phyloP scores from a whole-genome alignment of 2,888 invertebrate genomes.

The Gastracanthus pulcherrimus region DNA sequence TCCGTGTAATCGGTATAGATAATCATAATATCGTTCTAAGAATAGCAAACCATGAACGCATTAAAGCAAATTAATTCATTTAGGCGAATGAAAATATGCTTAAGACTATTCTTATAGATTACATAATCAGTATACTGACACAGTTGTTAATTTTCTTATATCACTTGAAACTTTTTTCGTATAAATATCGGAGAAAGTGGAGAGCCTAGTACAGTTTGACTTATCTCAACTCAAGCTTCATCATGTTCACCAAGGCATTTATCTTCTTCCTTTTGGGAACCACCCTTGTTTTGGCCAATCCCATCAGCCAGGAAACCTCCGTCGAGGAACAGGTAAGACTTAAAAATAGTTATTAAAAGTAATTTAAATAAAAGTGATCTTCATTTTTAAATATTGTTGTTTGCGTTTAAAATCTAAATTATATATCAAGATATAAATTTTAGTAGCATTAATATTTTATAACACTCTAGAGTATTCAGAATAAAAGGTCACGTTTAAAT shows the following conservation, averaged over 20 bases:
- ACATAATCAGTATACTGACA: not conserved
- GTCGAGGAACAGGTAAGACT: not conserved
- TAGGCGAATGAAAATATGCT: not conserved
- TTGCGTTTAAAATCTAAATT: not conserved
- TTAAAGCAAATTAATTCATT: too few relatives aligned
- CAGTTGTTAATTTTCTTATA: not conserved
- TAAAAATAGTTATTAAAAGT: not conserved
- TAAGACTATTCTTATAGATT: not conserved
- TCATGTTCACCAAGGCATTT: slow-evolving; percentile 10
- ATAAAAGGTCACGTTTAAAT: too few relatives aligned
- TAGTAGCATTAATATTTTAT: too few relatives aligned
- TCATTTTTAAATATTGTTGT: not conserved
- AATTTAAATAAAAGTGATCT: not conserved
- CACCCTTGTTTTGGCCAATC: not conserved
- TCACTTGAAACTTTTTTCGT: not conserved
- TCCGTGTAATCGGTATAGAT: too few relatives aligned
- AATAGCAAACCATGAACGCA: too few relatives aligned
- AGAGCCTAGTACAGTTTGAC: not conserved
- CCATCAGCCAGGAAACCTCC: not conserved
- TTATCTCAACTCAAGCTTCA: not conserved
- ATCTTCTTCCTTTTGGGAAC: not conserved
- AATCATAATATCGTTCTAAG: too few relatives aligned
- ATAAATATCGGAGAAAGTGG: slow-evolving; percentile 12
- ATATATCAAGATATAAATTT: too few relatives aligned
- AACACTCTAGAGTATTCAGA: too few relatives aligned